Conservation (phyloP, 2,888 invertebrate species). For the Harpalus rufipes region DNA sequence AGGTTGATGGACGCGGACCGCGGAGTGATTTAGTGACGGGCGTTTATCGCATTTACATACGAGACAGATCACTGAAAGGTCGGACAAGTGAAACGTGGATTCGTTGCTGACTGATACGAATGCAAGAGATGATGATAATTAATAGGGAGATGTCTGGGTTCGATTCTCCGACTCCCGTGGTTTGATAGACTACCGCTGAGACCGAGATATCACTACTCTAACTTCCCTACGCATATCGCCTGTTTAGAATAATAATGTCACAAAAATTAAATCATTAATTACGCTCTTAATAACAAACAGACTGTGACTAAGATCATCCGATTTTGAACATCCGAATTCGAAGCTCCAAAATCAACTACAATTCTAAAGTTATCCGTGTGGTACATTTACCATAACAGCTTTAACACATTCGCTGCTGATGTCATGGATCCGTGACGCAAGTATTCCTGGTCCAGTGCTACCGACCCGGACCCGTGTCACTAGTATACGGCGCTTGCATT, state of each 20-base stretch:
- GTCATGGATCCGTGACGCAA: no score
- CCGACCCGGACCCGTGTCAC: no score
- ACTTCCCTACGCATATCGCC: neutral
- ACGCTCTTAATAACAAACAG: no score
- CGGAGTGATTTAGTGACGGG: constrained; percentile 64
- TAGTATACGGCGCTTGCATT: no score
- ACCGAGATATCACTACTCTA: constrained; percentile 5
- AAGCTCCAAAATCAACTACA: no score
- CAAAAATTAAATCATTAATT: no score
- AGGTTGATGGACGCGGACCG: constrained; percentile 25
- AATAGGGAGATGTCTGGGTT: constrained; percentile 60
- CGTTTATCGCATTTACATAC: constrained; percentile 66
- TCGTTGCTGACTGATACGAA: constrained; percentile 60
- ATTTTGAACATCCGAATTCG: no score
- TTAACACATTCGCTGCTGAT: no score
- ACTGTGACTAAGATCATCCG: no score
- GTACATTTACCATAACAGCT: no score
- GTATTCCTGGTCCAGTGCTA: no score
- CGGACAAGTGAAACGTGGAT: constrained; percentile 62
- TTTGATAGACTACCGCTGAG: constrained; percentile 64
- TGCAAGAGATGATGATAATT: constrained; percentile 64
- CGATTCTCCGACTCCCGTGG: constrained; percentile 52
- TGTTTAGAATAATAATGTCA: neutral
- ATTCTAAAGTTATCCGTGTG: no score
- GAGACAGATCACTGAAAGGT: constrained; percentile 65